Evolutionary conservation across 2,113 vertebrate genomes (phyloP), one percentile per base, ranked within the genome.

Genomic region (Chamaetylas fuelleborni): DNA sequence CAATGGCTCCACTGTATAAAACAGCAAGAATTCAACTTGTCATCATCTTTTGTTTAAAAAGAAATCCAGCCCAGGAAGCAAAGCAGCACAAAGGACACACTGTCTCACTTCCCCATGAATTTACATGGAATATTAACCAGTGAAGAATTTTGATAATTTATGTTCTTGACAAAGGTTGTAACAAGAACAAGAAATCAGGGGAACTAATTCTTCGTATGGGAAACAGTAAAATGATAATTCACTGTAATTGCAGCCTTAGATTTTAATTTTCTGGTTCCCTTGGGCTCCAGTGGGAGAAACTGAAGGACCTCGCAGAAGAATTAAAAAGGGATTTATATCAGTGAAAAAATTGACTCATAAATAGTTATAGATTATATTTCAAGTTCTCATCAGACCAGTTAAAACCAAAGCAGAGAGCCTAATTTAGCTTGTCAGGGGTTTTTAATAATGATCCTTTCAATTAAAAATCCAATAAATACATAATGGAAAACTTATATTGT

Each of bases 251-350:
- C 79, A 86, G 47, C 65, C 57, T 90, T 94, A 74, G 43, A 79
- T 95, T 93, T 95, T 94, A 78, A 93, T 90, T 93, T 95, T 96
- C 88, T 81, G 23, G 45, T 94, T 96, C 95, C 86, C 91, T 81
- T 88, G 84, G 87, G 90, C 76, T 96, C 62, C 43, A 81, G 43
- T 9, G 82, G 62, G 40, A 92, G 80, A 86, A 93, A 81, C 50
- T 42, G 66, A 88, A 95, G 69, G 76, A 93, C 57, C 61, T 89
- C 10, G 3, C 61, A 92, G 47, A 58, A 90, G 60, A 57, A 78
- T 76, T 85, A 45, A 70, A 53, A 81, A 84, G 74, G 77, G 53
- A 48, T 12, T 58, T 92, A 58, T 86, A 92, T 54, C 84, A 65
- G 42, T 58, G 69, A 86, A 77, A 96, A 93, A 92, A 85, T 48